phyloP scores from a whole-genome alignment of 2,797 vertebrate genomes.

The Tangara arthus region DNA sequence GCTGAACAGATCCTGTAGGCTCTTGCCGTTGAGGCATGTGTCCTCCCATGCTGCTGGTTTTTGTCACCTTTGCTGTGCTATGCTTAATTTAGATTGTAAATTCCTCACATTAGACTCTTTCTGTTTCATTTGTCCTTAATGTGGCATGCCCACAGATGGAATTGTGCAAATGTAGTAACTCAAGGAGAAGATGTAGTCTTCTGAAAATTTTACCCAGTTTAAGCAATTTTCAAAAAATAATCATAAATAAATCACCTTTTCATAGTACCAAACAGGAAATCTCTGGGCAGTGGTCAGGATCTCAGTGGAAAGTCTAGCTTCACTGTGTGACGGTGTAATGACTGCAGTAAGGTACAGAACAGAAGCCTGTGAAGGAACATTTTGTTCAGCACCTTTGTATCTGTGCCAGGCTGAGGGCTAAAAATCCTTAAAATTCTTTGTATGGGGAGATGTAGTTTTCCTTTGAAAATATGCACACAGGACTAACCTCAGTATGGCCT shows the following conservation, averaged over 20 bases:
- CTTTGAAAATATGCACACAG: background rate
- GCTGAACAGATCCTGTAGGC: slow-evolving; percentile 1
- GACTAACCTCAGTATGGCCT: background rate
- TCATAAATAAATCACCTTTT: slow-evolving; percentile 13
- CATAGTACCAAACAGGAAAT: slow-evolving; percentile 22
- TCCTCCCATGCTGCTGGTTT: background rate
- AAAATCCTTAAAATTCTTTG: background rate
- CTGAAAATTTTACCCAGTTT: slow-evolving; percentile 3
- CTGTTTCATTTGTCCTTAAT: slow-evolving; percentile 22
- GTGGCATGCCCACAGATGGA: background rate
- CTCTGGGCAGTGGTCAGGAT: slow-evolving; percentile 32
- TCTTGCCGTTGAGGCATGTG: background rate
- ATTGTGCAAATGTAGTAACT: background rate
- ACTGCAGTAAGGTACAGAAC: background rate
- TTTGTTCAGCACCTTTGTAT: slow-evolving; percentile 3
- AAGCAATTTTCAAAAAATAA: background rate
- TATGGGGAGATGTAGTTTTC: background rate
- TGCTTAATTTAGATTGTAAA: slow-evolving; percentile 38
- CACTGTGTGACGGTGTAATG: background rate
- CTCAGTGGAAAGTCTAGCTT: slow-evolving; percentile 43
- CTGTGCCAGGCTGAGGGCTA: background rate
- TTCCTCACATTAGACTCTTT: slow-evolving; percentile 7
- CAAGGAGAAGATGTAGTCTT: background rate
- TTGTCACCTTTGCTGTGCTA: slow-evolving; percentile 14
- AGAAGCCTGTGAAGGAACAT: background rate